A percentile compares a stretch with the other conserved stretches of the same genome.
These are phyloP conservation scores for Leptatherina wallacei DNA, from an alignment of 2,797 vertebrate genomes.

Conservation along the genomic window DNA sequence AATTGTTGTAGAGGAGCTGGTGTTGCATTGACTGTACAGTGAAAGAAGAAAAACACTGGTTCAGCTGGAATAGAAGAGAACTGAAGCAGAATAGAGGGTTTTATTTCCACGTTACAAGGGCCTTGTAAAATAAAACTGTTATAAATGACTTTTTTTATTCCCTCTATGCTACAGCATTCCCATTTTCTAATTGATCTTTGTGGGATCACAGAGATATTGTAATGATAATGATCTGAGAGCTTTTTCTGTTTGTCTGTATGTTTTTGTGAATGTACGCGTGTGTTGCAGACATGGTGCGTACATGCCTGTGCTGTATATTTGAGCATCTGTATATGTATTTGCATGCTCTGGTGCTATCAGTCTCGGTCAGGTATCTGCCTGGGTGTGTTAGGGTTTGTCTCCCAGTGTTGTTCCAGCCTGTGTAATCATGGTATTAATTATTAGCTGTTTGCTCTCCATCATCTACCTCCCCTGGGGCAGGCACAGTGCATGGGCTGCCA, in stretches of 20 bases:
- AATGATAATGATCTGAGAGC: conserved; percentile 36
- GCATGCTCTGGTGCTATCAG: conserved; percentile 75
- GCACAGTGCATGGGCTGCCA: conserved; percentile 75
- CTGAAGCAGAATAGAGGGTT: conserved; percentile 6
- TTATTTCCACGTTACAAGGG: conserved; percentile 20
- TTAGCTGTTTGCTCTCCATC: conserved; percentile 87
- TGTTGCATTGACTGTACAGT: conserved; percentile 24
- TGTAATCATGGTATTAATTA: conserved; percentile 87
- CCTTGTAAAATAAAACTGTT: conserved; percentile 55
- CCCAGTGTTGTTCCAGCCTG: conserved; percentile 81
- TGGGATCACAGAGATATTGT: conserved; percentile 40
- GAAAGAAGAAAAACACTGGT: conserved; percentile 27
- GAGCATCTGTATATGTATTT: conserved; percentile 63
- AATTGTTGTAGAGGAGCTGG: conserved; percentile 37
- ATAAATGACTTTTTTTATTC: conserved; percentile 58
- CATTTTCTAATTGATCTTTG: conserved; percentile 57
- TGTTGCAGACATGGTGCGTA: conserved; percentile 12
- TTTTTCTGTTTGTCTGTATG: conserved; percentile 13
- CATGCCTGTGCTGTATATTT: conserved; percentile 41
- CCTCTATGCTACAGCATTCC: conserved; percentile 27
- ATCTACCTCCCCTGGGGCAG: conserved; percentile 77
- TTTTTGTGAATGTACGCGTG: neutral
- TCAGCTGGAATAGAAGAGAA: conserved; percentile 3
- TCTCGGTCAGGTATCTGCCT: conserved; percentile 80
- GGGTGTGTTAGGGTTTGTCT: conserved; percentile 77